A percentile compares a stretch with the other conserved stretches of the same genome.
Conservation (phyloP, 2,113 vertebrate species). For the Hyaena hyaena region DNA sequence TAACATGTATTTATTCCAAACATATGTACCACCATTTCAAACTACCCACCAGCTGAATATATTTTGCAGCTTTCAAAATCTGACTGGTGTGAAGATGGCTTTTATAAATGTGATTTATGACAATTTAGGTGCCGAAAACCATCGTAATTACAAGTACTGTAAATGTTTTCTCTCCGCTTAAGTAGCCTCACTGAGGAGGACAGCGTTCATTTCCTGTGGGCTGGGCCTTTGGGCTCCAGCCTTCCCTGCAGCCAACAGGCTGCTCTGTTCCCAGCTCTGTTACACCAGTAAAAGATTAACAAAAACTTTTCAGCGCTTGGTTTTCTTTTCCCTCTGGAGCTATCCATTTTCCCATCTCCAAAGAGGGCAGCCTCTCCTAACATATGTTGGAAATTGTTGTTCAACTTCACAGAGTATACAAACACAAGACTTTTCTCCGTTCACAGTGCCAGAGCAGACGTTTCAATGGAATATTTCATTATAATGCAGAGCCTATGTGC, state of each 20-base stretch:
- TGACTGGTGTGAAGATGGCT: conserved; percentile 72
- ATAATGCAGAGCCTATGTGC: conserved; percentile 67
- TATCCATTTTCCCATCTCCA: conserved; percentile 73
- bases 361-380: conserved; percentile 80
- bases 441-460: conserved; percentile 71
- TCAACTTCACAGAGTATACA: conserved; percentile 77
- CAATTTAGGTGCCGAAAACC: conserved; percentile 81
- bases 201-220: conserved; percentile 81
- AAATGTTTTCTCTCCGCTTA: conserved; percentile 84
- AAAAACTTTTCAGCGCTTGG: conserved; percentile 77
- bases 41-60: conserved; percentile 82
- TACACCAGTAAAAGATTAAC: conserved; percentile 82
- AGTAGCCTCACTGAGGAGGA: conserved; percentile 80
- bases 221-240: conserved; percentile 67
- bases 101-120: conserved; percentile 83
- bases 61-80: conserved; percentile 80
- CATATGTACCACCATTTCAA: conserved; percentile 81
- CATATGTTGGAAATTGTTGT: conserved; percentile 78
- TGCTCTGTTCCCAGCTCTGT: conserved; percentile 75
- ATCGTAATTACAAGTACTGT: conserved; percentile 80
- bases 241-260: conserved; percentile 68
- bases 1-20: conserved; percentile 77
- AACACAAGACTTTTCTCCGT: conserved; percentile 75
- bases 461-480: conserved; percentile 77
- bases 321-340: conserved; percentile 74